phyloP scores from a whole-genome alignment of 2,113 vertebrate genomes.

The Mustelus asterias region DNA sequence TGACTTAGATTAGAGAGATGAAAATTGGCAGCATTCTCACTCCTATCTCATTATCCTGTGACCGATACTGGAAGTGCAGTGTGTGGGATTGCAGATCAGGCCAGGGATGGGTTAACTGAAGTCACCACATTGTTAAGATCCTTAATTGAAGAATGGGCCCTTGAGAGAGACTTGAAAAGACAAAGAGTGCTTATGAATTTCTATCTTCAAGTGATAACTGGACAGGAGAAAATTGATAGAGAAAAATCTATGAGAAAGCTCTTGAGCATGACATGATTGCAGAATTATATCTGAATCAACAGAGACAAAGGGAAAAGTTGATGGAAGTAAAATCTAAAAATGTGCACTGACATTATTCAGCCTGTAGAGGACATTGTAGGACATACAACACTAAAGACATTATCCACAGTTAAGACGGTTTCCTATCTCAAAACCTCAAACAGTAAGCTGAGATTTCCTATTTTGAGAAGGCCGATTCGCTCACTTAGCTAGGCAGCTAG shows the following conservation, averaged over 20 bases:
- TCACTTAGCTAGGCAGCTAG: too few species aligned
- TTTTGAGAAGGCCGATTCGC: too few species aligned
- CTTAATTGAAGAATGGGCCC: neutral
- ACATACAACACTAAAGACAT: neutral
- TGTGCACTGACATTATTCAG: neutral
- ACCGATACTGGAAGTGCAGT: neutral
- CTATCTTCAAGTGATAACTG: neutral
- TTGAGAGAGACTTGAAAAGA: neutral
- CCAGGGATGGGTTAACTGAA: neutral
- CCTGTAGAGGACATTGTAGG: constrained; percentile 24
- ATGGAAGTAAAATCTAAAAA: neutral
- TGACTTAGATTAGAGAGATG: neutral
- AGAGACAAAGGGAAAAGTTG: neutral
- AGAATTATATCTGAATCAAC: neutral
- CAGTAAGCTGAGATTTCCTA: neutral
- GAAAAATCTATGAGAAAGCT: neutral
- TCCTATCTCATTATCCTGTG: neutral
- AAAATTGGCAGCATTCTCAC: neutral
- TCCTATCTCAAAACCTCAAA: neutral
- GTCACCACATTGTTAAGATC: neutral
- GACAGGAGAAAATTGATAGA: neutral
- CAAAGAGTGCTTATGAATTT: neutral
- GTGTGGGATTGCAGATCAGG: neutral
- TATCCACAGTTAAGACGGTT: neutral
- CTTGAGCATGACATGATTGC: neutral